Conservation (phyloP, 2,113 vertebrate genomes). For the Penelope pileata region DNA sequence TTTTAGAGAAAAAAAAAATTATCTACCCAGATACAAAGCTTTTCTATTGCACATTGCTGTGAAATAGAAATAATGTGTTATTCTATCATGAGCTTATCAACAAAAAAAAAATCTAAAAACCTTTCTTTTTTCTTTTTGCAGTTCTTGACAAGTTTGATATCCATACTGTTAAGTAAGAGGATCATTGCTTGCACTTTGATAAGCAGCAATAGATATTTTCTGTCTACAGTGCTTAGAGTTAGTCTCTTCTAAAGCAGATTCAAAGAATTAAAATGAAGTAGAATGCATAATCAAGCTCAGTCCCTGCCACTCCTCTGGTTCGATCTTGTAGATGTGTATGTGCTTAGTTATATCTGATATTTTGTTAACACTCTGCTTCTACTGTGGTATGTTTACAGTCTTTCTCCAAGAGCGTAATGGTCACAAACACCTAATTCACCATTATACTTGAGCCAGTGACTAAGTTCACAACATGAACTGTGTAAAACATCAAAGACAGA, state of each 20-base stretch:
- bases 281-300: background rate
- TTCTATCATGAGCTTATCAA: background rate
- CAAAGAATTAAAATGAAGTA: background rate
- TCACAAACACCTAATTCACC: background rate
- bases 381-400: background rate
- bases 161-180: background rate
- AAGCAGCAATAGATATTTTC: background rate
- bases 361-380: background rate
- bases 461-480: background rate
- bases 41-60: background rate
- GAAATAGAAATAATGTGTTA: background rate
- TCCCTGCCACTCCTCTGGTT: background rate
- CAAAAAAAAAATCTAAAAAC: background rate
- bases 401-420: background rate
- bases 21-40: background rate
- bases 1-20: background rate
- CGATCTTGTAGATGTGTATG: background rate
- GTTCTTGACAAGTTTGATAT: background rate
- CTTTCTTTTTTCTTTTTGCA: background rate
- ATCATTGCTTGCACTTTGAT: background rate
- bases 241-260: background rate
- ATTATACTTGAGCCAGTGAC: background rate
- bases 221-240: fast-evolving
- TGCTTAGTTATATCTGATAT: background rate
- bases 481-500: fast-evolving